Evolutionary conservation across 2,113 vertebrate species (phyloP).

Genomic region (Indicator maculatus): DNA sequence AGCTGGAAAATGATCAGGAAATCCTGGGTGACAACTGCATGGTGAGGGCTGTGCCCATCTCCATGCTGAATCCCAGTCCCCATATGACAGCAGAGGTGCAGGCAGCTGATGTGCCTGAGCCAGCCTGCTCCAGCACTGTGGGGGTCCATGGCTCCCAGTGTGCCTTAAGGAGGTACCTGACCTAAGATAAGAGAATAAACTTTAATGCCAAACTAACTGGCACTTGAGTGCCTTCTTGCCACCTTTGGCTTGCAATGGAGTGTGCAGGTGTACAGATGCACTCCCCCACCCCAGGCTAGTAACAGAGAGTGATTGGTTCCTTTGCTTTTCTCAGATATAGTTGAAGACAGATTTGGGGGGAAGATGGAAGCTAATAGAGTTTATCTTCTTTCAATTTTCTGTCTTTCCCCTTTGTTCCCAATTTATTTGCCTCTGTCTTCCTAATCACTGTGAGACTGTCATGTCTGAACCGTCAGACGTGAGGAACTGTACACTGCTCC

Average conservation of each 20-base stretch:
- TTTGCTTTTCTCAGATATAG: neutral
- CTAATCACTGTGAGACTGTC: neutral
- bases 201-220: neutral
- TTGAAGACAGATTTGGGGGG: neutral
- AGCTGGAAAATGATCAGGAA: neutral
- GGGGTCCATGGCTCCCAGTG: neutral
- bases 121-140: rapidly evolving
- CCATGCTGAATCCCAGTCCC: neutral
- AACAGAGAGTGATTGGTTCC: neutral
- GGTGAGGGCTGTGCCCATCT: neutral
- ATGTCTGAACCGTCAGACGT: slow-evolving; percentile 1
- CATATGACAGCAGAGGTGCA: rapidly evolving
- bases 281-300: neutral
- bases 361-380: neutral
- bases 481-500: neutral
- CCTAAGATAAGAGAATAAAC: neutral
- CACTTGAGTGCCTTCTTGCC: neutral
- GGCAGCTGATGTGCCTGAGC: neutral
- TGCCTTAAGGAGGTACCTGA: neutral
- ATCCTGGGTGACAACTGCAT: neutral
- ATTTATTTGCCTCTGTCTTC: slow-evolving; percentile 12
- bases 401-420: neutral
- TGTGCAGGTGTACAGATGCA: rapidly evolving
- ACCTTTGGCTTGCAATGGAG: neutral
- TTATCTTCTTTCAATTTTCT: neutral